Conservation (phyloP, 1,140 invertebrate genomes). For the Neodiprion pinetum region DNA sequence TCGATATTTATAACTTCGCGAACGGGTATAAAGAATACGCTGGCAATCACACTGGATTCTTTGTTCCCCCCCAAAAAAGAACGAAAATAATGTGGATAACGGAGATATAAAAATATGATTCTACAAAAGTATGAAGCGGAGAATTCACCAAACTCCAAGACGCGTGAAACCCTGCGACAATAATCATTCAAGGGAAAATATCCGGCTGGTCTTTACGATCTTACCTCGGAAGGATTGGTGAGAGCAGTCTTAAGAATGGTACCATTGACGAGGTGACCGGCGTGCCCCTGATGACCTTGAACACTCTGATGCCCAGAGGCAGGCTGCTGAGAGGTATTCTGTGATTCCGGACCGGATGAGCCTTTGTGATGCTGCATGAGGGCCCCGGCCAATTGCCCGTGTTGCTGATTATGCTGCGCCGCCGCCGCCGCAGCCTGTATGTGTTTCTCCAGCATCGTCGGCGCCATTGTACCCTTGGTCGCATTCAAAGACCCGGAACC, state of each 20-base stretch:
- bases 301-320: slow-evolving; percentile 51
- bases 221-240: slow-evolving; percentile 88
- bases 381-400: slow-evolving; percentile 51
- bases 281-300: slow-evolving; percentile 48
- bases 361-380: slow-evolving; percentile 58
- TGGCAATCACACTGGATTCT: too few species aligned
- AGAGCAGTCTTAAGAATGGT: slow-evolving; percentile 93
- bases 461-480: slow-evolving; percentile 57
- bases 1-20: too few species aligned
- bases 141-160: too few species aligned
- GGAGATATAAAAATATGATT: too few species aligned
- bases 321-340: slow-evolving; percentile 52
- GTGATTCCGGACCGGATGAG: slow-evolving; percentile 52
- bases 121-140: too few species aligned
- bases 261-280: slow-evolving; percentile 82
- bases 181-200: background rate
- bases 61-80: too few species aligned
- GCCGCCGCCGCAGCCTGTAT: slow-evolving; percentile 54
- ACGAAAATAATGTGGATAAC: too few species aligned
- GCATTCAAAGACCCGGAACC: slow-evolving; percentile 49
- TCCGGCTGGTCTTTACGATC: slow-evolving; percentile 26
- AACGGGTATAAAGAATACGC: too few species aligned
- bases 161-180: background rate
- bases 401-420: slow-evolving; percentile 56
- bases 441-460: slow-evolving; percentile 62